These are phyloP conservation scores for Magallana angulata DNA, from an alignment of 1,140 invertebrate species.

Conservation along the genomic window DNA sequence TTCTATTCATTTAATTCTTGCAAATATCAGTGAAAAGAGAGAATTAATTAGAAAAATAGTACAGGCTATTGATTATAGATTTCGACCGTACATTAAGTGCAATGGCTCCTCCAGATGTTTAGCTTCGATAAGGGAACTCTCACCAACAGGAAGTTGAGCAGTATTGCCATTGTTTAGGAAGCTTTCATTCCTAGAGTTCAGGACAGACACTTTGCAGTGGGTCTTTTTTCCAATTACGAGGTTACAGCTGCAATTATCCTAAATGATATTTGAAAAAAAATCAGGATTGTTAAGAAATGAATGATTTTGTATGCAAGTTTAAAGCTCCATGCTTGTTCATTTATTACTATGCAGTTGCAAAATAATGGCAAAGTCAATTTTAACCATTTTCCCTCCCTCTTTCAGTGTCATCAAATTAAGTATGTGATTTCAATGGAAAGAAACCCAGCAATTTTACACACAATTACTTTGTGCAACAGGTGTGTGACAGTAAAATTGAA, in stretches of 20 bases:
- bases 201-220: neutral
- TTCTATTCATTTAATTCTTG: no score
- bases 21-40: no score
- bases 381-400: neutral
- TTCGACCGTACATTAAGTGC: no score
- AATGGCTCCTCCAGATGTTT: neutral
- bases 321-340: conserved; percentile 6
- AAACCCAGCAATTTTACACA: conserved; percentile 34
- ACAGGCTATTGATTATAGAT: no score
- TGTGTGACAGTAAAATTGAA: conserved; percentile 16
- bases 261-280: conserved; percentile 19
- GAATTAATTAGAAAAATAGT: no score
- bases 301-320: conserved; percentile 6
- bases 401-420: conserved; percentile 31
- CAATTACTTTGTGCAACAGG: conserved; percentile 37
- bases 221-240: neutral
- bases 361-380: conserved; percentile 31
- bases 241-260: conserved; percentile 9
- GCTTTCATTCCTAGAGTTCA: neutral
- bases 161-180: neutral
- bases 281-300: conserved; percentile 1
- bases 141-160: conserved; percentile 5
- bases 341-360: conserved; percentile 7
- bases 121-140: neutral
- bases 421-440: conserved; percentile 23